Evolutionary conservation across 2,888 invertebrate genomes (phyloP).

Genomic region (Aspidiotus destructor): DNA sequence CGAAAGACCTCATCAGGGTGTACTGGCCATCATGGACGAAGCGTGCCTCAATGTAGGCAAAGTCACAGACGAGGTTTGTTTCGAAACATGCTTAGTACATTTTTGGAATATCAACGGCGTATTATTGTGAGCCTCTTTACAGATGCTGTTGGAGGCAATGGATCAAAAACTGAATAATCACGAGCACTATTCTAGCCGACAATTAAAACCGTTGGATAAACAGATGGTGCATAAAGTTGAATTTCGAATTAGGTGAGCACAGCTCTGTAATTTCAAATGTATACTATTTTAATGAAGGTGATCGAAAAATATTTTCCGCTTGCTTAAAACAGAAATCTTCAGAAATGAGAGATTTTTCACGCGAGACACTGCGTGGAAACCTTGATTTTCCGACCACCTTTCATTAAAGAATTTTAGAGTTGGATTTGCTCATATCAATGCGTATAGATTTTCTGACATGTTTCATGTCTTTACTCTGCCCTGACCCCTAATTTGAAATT

Average conservation of each 20-base stretch:
- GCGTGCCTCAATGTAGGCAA: conserved; percentile 93
- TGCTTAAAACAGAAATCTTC: no score
- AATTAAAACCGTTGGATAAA: conserved; percentile 72
- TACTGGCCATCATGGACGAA: conserved; percentile 89
- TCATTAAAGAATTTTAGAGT: no score
- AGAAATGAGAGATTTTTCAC: neutral
- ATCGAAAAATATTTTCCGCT: no score
- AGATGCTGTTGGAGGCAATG: conserved; percentile 77
- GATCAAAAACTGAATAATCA: conserved; percentile 76
- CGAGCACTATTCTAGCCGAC: conserved; percentile 82
- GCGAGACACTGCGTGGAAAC: neutral
- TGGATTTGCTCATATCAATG: no score
- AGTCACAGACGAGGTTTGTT: conserved; percentile 55
- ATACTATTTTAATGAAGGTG: no score
- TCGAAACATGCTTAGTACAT: neutral
- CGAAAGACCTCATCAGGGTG: conserved; percentile 83
- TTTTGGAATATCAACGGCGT: neutral
- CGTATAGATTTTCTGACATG: no score
- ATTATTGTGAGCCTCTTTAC: conserved; percentile 38
- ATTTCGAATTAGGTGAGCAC: conserved; percentile 64
- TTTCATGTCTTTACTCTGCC: no score
- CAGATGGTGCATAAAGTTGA: conserved; percentile 65
- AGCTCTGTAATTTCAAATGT: neutral
- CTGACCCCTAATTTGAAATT: no score
- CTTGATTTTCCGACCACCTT: no score